These are phyloP conservation scores for Atherinomorus stipes DNA, from an alignment of 2,113 vertebrate genomes.

Conservation along the genomic window DNA sequence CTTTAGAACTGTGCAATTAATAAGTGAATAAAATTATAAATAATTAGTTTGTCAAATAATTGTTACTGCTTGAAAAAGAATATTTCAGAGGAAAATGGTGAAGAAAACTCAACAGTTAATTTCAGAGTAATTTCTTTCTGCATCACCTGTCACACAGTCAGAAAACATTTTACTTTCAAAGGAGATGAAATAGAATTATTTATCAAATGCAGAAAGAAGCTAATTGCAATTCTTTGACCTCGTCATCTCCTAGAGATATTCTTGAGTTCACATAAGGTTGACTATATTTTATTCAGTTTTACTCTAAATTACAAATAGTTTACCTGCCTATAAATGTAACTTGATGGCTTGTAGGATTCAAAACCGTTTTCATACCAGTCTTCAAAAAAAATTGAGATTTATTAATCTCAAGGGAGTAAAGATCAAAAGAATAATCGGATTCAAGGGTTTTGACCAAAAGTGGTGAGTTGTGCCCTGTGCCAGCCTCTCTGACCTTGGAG, in stretches of 20 bases:
- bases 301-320: neutral
- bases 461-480: neutral
- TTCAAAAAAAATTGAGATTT: neutral
- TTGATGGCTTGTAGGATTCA: neutral
- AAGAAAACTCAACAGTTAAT: neutral
- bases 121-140: neutral
- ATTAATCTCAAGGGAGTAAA: neutral
- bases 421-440: neutral
- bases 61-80: neutral
- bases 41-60: neutral
- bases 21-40: neutral
- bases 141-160: neutral
- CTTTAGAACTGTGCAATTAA: conserved; percentile 3
- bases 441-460: neutral
- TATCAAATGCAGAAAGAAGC: neutral
- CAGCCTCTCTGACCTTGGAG: neutral
- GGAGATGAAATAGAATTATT: conserved; percentile 5
- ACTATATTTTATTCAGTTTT: neutral
- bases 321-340: neutral
- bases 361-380: neutral
- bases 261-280: neutral
- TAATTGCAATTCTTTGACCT: neutral
- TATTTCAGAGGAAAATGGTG: neutral
- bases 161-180: neutral
- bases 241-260: neutral